Evolutionary conservation across 2,113 vertebrate species (phyloP).

Genomic region (Poecilia latipinna): DNA sequence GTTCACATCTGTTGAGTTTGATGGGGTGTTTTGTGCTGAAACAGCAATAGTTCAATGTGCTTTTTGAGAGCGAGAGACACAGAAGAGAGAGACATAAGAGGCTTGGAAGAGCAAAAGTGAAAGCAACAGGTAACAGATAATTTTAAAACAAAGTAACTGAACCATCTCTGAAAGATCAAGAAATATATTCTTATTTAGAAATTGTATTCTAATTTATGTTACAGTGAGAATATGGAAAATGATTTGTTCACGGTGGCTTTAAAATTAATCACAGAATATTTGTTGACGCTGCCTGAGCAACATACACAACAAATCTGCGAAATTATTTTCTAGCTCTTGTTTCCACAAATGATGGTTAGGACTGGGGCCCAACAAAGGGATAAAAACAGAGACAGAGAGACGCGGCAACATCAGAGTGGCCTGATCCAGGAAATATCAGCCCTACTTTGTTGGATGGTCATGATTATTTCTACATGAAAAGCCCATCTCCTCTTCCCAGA

Average conservation of each 20-base stretch:
- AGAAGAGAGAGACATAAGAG: neutral
- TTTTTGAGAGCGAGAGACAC: neutral
- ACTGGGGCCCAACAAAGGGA: neutral
- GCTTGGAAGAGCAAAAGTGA: too few species aligned
- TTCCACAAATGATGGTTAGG: neutral
- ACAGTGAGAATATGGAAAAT: neutral
- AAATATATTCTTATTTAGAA: neutral
- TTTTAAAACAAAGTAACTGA: neutral
- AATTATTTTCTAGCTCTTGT: neutral
- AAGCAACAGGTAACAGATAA: too few species aligned
- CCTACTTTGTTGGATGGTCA: slow-evolving; percentile 65
- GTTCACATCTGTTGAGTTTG: neutral
- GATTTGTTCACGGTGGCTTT: neutral
- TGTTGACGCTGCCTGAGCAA: neutral
- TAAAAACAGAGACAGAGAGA: neutral
- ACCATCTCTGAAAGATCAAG: neutral
- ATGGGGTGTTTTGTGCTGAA: neutral
- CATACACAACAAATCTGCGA: neutral
- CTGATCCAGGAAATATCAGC: slow-evolving; percentile 55
- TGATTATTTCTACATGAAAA: slow-evolving; percentile 79
- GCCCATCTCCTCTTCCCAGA: slow-evolving; percentile 76
- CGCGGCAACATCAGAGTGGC: slow-evolving; percentile 14
- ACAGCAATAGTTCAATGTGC: neutral
- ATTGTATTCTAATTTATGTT: neutral
- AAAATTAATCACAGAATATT: neutral